Base-by-base conservation (phyloP, 2,888 invertebrate genomes). In the Watsonalla binaria region DNA sequence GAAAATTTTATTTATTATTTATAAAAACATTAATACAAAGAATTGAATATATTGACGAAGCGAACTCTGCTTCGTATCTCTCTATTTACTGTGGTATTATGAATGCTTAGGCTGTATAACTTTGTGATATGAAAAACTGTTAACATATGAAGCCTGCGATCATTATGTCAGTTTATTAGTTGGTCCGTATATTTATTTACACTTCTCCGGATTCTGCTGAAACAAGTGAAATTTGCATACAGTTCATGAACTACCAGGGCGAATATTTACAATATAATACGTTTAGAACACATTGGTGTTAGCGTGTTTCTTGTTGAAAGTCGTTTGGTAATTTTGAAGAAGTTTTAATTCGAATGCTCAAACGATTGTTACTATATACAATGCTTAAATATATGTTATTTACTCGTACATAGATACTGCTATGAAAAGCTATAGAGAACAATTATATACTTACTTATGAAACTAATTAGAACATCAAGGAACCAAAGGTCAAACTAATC, bases 141-240 rank as follows among this genome's bases (percentile, higher is more conserved):
- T 52, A 24, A 51, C 46, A 37, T 52, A 58, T 56, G 60, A 62
- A 60, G 59, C 58, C 59, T 59, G 62, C 60, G 51, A 50, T 13
- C 51, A 62, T 51, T 63, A 52, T 57, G 53, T 58, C 60, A 58
- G 63, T 61, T 60, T 60, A 63, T 65, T 66, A 70, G 68, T 62
- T 70, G 71, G 70, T 72, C 67, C 63, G 64, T 75, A 71, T 72
- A 66, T 74, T 72, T 72, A 74, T 74, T 76, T 83, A 83, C 67
- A 78, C 79, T 76, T 74, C 78, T 61, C 81, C 75, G 76, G 72
- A 74, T 72, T 67, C 65, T 68, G 87, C 90, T 90, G 90, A 90
- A 90, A 90, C 88, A 90, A 89, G 81, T 73, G 76, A 84, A 80
- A 81, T 72, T 74, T 66, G 76, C 70, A 76, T 74, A 79, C 72